Evolutionary conservation across 2,797 vertebrate species (phyloP), one percentile per base, ranked within the genome.

Genomic region (Salarias fasciatus): DNA sequence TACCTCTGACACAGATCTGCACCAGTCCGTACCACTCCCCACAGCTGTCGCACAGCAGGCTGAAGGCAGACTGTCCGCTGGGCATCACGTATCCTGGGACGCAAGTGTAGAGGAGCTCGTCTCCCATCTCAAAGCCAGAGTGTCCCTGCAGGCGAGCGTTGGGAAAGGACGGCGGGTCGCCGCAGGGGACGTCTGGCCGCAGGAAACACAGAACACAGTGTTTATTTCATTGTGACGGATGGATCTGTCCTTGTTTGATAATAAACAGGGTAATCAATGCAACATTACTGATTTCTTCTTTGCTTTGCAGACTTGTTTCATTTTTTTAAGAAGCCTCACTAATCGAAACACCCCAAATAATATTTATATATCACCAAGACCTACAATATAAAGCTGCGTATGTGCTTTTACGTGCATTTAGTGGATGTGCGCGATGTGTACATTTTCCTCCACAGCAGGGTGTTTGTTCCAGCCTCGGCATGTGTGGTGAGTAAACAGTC

Each of bases 11-110:
- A 9, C 97, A 99, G 63, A 95, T 92, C 82, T 96, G 95, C 18
- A 95, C 95, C 37, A 94, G 86, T 33, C 96, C 97, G 0, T 96
- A 99, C 97, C 97, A 99, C 88, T 97, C 95, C 5, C 96, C 96
- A 1, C 96, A 99, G 86, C 95, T 96, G 91, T 97, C 92, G 1
- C 97, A 99, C 38, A 98, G 86, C 83, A 99, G 86, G 0, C 95
- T 96, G 89, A 98, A 98, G 0, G 93, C 93, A 0, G 71, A 86
- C 44, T 94, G 91, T 4, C 89, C 93, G 36, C 68, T 92, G 54
- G 94, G 92, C 66, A 94, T 92, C 55, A 80, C 4, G 0, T 95
- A 93, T 5, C 96, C 95, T 0, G 91, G 93, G 35, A 89, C 86
- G 0, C 97, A 99, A 1, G 92, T 50, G 0, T 97, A 98, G 14